Percentiles rank a stretch among this genome's conserved stretches.
Evolutionary conservation across 2,797 vertebrate species (phyloP).

Genomic region (Cottoperca gobio): DNA sequence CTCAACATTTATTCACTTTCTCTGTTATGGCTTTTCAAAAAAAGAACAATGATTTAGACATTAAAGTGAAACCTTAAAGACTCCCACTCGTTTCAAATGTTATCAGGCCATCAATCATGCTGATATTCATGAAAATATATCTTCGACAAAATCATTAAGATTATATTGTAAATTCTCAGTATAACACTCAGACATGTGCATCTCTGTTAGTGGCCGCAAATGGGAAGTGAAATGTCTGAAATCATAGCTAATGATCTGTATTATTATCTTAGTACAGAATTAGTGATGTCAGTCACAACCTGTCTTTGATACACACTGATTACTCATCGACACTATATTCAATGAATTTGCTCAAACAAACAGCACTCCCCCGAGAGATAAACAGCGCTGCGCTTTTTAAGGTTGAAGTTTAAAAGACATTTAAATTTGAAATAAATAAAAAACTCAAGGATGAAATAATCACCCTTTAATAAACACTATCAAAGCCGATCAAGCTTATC

Average conservation of each 20-base stretch:
- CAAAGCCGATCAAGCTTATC: constrained; percentile 15
- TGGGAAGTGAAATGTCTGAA: not conserved
- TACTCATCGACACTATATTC: not conserved
- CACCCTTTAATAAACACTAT: constrained; percentile 16
- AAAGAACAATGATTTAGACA: too few species aligned
- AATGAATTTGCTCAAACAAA: not conserved
- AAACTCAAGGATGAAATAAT: constrained; percentile 21
- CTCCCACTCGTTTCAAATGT: too few species aligned
- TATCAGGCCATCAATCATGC: too few species aligned
- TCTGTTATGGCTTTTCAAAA: too few species aligned
- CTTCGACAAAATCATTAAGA: not conserved
- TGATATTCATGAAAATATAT: too few species aligned
- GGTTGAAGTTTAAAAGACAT: not conserved
- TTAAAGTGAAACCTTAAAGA: too few species aligned
- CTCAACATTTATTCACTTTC: not conserved
- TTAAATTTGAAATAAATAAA: constrained; percentile 12
- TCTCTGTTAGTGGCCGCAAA: not conserved
- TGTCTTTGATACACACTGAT: not conserved
- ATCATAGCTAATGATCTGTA: not conserved
- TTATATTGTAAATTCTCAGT: not conserved
- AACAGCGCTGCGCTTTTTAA: not conserved
- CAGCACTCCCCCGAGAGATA: not conserved
- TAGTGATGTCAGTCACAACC: not conserved
- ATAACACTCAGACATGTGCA: not conserved
- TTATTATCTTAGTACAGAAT: not conserved